A percentile compares a stretch with the other conserved stretches of the same genome.
Evolutionary conservation across 2,797 vertebrate species (phyloP).

Genomic region (Pantherophis vulpinus): DNA sequence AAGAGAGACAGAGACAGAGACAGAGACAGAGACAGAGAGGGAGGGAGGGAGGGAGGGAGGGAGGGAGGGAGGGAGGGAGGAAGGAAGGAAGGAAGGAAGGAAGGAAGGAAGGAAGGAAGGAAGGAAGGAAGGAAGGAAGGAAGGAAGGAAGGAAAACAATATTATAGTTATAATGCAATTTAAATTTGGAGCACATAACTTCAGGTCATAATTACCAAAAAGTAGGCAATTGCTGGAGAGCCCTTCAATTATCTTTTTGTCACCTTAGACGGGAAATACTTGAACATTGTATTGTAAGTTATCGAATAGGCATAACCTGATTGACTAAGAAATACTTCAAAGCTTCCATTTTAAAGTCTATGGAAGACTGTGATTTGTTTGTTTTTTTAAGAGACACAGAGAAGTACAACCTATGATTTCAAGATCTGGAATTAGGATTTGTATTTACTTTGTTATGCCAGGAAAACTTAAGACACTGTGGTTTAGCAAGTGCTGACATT

Average conservation of each 20-base stretch:
- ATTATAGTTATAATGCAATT: neutral
- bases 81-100: neutral
- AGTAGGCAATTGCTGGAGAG: neutral
- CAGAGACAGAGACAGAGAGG: no score
- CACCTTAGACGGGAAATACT: neutral
- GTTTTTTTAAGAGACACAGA: neutral
- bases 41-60: rapidly evolving
- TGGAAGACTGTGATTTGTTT: neutral
- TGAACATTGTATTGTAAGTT: neutral
- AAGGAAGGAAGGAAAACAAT: neutral
- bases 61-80: neutral
- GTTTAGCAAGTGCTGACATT: neutral
- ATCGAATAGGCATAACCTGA: neutral
- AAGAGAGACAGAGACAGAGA: rapidly evolving
- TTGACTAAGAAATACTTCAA: neutral
- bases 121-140: neutral
- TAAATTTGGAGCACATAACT: neutral
- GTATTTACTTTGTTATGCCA: neutral
- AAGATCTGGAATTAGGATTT: neutral
- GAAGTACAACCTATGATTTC: neutral
- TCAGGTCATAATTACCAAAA: neutral
- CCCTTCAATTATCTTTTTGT: neutral
- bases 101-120: no score
- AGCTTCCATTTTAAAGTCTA: neutral
- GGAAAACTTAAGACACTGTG: neutral